Evolutionary conservation across 1,140 invertebrate genomes (phyloP).

Genomic region (Dendrolimus kikuchii): DNA sequence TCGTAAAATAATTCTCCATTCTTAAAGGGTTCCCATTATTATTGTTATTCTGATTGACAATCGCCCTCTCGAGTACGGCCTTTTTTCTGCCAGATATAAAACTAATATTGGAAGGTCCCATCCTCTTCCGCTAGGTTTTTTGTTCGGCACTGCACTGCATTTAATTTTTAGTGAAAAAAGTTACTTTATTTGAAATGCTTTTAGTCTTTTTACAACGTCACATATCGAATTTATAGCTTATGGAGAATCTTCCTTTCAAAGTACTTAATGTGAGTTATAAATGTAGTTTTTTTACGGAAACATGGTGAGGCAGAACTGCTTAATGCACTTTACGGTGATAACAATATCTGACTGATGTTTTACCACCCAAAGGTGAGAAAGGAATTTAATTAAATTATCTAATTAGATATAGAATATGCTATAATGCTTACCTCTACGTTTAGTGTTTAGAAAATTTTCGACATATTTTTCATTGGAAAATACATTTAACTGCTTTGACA

Average conservation of each 20-base stretch:
- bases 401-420: conserved; percentile 54
- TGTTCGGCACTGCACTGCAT: conserved; percentile 43
- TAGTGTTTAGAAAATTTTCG: conserved; percentile 30
- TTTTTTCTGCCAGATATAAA: conserved; percentile 68
- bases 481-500: neutral
- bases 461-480: conserved; percentile 5
- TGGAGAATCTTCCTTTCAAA: conserved; percentile 2
- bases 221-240: conserved; percentile 26
- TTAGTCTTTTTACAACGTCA: conserved; percentile 29
- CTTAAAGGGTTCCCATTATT: conserved; percentile 61
- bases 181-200: conserved; percentile 49
- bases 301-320: neutral
- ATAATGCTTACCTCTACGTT: conserved; percentile 50
- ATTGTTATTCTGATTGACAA: conserved; percentile 66
- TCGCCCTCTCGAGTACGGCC: conserved; percentile 54
- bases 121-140: conserved; percentile 64
- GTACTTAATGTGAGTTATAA: neutral
- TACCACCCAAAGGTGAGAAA: conserved; percentile 57
- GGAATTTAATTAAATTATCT: conserved; percentile 51
- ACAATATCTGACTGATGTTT: conserved; percentile 24
- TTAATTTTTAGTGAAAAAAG: conserved; percentile 43
- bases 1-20: conserved; percentile 50
- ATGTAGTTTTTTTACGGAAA: no score
- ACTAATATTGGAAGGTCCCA: conserved; percentile 69
- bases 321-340: conserved; percentile 23